Evolutionary conservation across 2,113 vertebrate species (phyloP).

Genomic region (Plotosus lineatus): DNA sequence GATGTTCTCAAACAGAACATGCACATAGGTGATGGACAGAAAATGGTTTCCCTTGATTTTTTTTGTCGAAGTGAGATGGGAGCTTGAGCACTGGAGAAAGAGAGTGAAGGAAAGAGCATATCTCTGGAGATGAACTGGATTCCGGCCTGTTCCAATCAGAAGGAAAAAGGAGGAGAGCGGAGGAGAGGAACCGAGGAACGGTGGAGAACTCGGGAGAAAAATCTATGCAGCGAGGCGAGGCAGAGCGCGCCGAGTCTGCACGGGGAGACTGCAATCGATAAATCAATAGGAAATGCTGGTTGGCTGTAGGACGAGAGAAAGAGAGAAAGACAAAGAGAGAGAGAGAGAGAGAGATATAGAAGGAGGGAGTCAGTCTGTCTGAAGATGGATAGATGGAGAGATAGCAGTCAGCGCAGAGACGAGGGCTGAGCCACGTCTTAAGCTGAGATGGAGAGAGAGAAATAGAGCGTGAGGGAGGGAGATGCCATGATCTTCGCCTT

Average conservation of each 20-base stretch:
- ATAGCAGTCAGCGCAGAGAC: slow-evolving; percentile 77
- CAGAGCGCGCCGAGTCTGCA: slow-evolving; percentile 85
- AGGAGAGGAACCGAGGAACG: slow-evolving; percentile 56
- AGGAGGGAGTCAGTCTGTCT: slow-evolving; percentile 83
- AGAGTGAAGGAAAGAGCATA: slow-evolving; percentile 54
- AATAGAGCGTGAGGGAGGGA: slow-evolving; percentile 51
- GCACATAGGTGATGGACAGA: background rate
- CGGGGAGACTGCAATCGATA: slow-evolving; percentile 94
- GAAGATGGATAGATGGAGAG: slow-evolving; percentile 87
- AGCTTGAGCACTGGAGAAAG: slow-evolving; percentile 48
- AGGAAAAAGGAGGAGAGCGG: slow-evolving; percentile 62
- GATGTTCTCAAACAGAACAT: background rate
- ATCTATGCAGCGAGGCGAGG: slow-evolving; percentile 79
- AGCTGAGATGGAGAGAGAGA: slow-evolving; percentile 59
- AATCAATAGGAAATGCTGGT: slow-evolving; percentile 96
- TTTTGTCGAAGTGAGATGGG: background rate
- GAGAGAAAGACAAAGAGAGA: background rate
- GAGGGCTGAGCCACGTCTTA: slow-evolving; percentile 82
- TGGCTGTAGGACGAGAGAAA: slow-evolving; percentile 88
- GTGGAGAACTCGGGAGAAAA: slow-evolving; percentile 73
- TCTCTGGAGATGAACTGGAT: slow-evolving; percentile 60
- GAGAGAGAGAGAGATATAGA: background rate
- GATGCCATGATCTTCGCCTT: slow-evolving; percentile 73
- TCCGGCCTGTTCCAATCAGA: slow-evolving; percentile 42
- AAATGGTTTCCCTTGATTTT: background rate